A percentile compares a stretch with the other conserved stretches of the same genome.
These are phyloP conservation scores for Aldabrachelys gigantea DNA, from an alignment of 2,113 vertebrate genomes.

Conservation along the genomic window DNA sequence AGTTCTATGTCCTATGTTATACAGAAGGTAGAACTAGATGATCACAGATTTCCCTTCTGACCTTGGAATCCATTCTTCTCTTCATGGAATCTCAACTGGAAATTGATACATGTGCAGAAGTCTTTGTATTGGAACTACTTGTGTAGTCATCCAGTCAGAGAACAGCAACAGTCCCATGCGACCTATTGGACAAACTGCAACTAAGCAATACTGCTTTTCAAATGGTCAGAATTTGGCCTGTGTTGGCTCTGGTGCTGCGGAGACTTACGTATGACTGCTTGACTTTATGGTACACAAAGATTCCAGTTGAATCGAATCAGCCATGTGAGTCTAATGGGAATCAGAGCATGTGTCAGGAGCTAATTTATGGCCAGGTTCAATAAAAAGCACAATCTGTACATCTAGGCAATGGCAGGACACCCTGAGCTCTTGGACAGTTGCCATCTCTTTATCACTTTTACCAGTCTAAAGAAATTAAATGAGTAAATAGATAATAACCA, in stretches of 20 bases:
- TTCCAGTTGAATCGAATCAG: background rate
- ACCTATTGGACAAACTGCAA: background rate
- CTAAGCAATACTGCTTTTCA: background rate
- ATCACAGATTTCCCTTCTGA: background rate
- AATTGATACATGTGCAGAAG: background rate
- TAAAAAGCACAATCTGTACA: constrained; percentile 71
- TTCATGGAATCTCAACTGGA: background rate
- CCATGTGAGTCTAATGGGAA: background rate
- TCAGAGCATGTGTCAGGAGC: constrained; percentile 53
- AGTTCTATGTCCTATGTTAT: background rate
- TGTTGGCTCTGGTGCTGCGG: background rate
- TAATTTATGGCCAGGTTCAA: constrained; percentile 66
- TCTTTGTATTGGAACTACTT: background rate
- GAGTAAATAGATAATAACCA: constrained; percentile 70
- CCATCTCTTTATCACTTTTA: constrained; percentile 17
- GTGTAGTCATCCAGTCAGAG: background rate
- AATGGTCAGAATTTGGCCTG: background rate
- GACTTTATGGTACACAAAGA: background rate
- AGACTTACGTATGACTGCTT: background rate
- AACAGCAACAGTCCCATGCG: accelerated
- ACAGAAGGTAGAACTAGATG: background rate
- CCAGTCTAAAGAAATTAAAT: constrained; percentile 70
- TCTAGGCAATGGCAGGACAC: constrained; percentile 65
- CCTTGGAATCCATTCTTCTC: background rate
- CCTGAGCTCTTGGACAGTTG: constrained; percentile 71